These are phyloP conservation scores for Progne subis DNA, from an alignment of 2,113 vertebrate genomes.

Conservation along the genomic window DNA sequence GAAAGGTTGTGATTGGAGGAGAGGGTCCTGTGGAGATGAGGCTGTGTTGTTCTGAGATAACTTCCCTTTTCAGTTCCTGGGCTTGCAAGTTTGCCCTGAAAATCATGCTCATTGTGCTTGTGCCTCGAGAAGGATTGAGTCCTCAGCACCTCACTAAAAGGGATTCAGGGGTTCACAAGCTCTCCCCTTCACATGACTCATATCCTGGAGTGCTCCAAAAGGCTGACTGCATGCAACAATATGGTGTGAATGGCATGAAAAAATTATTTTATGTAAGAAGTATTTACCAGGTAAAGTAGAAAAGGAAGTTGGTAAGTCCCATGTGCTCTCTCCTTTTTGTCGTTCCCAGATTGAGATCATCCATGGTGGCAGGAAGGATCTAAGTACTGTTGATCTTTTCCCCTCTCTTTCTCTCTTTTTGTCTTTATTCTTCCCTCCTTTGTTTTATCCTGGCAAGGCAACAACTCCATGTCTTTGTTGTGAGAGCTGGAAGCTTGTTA, in stretches of 20 bases:
- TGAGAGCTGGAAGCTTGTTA: not conserved
- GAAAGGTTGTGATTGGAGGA: not conserved
- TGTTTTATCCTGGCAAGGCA: not conserved
- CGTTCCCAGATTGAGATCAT: accelerated
- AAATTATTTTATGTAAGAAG: not conserved
- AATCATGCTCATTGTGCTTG: not conserved
- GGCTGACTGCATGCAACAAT: not conserved
- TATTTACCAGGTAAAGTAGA: not conserved
- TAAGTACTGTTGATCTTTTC: not conserved
- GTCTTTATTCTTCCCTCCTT: not conserved
- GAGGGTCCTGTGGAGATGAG: not conserved
- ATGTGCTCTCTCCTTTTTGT: not conserved
- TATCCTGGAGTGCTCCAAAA: not conserved
- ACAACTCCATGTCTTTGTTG: not conserved
- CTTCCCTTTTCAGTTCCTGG: not conserved
- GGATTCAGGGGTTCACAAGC: not conserved
- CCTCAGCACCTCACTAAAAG: not conserved
- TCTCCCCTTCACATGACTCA: accelerated
- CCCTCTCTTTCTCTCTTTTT: not conserved
- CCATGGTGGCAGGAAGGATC: not conserved
- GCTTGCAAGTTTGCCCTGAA: not conserved
- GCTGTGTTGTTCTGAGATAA: not conserved
- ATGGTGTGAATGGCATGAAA: not conserved
- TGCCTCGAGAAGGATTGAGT: not conserved
- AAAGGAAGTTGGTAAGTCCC: not conserved